These are phyloP conservation scores for Aplochiton taeniatus DNA, from an alignment of 2,797 vertebrate genomes.

Conservation along the genomic window DNA sequence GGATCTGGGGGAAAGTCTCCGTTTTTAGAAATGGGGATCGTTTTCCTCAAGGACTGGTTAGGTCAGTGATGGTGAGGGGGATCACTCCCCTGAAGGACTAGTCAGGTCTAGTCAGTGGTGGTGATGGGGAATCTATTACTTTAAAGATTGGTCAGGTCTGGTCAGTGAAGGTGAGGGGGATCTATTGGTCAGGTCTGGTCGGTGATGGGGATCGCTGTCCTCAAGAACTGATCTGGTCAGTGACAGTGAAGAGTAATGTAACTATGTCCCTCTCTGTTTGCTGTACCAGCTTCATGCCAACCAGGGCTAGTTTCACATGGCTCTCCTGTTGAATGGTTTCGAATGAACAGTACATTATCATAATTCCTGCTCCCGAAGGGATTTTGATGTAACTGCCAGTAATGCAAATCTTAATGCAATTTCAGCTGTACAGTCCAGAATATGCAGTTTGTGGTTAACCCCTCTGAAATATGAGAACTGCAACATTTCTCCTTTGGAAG, in stretches of 20 bases:
- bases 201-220: too few relatives aligned
- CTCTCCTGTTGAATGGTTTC: neutral
- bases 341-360: too few relatives aligned
- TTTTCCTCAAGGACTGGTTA: neutral
- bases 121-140: too few relatives aligned
- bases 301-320: neutral
- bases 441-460: conserved; percentile 36
- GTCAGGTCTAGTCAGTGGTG: too few relatives aligned
- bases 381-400: neutral
- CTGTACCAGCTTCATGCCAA: neutral
- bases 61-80: neutral
- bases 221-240: neutral
- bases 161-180: too few relatives aligned
- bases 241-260: neutral
- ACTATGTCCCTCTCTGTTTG: conserved; percentile 11
- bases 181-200: too few relatives aligned
- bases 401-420: conserved; percentile 19
- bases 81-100: neutral
- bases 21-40: neutral
- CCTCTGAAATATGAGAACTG: conserved; percentile 42
- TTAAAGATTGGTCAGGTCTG: too few relatives aligned
- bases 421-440: conserved; percentile 20
- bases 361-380: too few relatives aligned
- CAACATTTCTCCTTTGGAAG: conserved; percentile 31
- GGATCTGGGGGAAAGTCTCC: conserved; percentile 4